Evolutionary conservation across 2,113 vertebrate genomes (phyloP).

Genomic region (Lampris megalopsis): DNA sequence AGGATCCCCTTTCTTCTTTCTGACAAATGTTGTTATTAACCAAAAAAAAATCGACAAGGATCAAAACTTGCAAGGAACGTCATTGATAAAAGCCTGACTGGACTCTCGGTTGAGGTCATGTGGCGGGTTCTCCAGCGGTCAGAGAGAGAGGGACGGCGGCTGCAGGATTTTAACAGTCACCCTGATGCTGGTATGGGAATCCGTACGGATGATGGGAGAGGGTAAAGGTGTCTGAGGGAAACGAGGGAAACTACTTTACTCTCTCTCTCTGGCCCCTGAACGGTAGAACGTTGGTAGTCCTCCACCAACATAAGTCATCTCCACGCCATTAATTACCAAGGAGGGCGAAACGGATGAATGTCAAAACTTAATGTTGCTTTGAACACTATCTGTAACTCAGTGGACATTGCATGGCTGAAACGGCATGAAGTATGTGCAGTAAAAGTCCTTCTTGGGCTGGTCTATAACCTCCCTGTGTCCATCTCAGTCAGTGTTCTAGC

Average conservation of each 20-base stretch:
- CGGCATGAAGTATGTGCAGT: too few species aligned
- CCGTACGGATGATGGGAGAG: conserved; percentile 16
- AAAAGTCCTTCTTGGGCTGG: too few species aligned
- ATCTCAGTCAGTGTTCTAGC: conserved; percentile 3
- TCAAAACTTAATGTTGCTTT: neutral
- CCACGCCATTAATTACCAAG: neutral
- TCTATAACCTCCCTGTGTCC: neutral
- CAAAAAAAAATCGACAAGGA: conserved; percentile 1
- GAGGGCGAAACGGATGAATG: neutral
- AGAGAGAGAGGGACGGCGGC: neutral
- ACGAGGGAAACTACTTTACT: conserved; percentile 8
- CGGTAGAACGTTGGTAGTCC: conserved; percentile 1
- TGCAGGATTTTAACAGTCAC: conserved; percentile 8
- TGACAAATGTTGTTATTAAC: neutral
- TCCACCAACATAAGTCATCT: conserved; percentile 2
- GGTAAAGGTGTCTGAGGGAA: conserved; percentile 41
- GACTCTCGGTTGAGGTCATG: neutral
- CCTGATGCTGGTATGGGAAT: conserved; percentile 20
- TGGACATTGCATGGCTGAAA: neutral
- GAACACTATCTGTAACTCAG: neutral
- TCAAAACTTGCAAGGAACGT: conserved; percentile 24
- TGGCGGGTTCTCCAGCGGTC: neutral
- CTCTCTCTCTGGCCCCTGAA: conserved; percentile 30
- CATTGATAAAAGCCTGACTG: conserved; percentile 41
- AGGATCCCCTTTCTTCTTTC: neutral